Evolutionary conservation across 2,113 vertebrate species (phyloP).

Genomic region (Sturnus vulgaris): DNA sequence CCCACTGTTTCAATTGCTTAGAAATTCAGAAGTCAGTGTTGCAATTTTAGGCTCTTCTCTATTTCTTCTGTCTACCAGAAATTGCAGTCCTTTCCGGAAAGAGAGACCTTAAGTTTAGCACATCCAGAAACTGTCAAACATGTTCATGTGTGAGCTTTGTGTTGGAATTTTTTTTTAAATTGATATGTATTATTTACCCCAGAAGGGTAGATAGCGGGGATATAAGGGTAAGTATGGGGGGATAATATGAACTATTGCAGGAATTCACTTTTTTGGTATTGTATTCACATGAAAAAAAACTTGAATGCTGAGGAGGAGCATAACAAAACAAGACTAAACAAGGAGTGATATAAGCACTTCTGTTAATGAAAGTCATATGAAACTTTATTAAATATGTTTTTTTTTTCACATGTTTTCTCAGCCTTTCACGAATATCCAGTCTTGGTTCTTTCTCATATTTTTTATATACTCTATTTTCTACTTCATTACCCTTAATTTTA

Average conservation of each 20-base stretch:
- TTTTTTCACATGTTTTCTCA: neutral
- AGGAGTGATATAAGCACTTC: neutral
- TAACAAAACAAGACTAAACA: neutral
- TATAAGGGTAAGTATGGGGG: no score
- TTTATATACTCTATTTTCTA: neutral
- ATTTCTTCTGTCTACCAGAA: neutral
- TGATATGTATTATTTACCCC: neutral
- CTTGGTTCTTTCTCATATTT: neutral
- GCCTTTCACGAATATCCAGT: neutral
- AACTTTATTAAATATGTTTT: neutral
- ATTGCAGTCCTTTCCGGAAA: neutral
- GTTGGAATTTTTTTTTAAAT: neutral
- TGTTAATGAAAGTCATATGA: neutral
- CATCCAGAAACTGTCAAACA: neutral
- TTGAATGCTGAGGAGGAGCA: neutral
- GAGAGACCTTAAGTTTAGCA: neutral
- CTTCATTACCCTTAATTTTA: neutral
- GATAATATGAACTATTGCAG: neutral
- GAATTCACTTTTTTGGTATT: neutral
- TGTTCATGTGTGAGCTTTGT: accelerated
- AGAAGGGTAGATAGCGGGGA: neutral
- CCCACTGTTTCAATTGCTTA: neutral
- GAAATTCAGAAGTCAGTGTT: neutral
- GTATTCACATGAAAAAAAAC: neutral
- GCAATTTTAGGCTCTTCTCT: neutral